phyloP scores from a whole-genome alignment of 2,888 invertebrate genomes.

The Pachydiplax longipennis region DNA sequence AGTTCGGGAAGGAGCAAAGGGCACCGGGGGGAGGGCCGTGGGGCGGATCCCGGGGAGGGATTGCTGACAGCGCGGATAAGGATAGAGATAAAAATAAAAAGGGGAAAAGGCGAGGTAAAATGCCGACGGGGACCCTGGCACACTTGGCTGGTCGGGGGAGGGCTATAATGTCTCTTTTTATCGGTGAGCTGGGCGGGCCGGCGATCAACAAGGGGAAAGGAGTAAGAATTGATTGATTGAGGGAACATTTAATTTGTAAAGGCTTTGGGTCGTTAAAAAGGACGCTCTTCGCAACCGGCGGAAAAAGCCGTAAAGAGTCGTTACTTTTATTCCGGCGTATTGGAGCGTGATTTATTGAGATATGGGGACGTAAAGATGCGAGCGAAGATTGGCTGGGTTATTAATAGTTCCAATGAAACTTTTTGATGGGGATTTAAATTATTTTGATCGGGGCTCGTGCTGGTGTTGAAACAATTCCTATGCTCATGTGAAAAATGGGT shows the following conservation, averaged over 20 bases:
- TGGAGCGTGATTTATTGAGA: neutral
- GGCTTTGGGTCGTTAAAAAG: neutral
- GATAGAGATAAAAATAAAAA: neutral
- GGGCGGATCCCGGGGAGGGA: neutral
- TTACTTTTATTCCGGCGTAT: neutral
- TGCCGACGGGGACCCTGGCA: neutral
- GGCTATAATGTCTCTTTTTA: neutral
- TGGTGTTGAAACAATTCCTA: too few relatives aligned
- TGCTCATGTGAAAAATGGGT: too few relatives aligned
- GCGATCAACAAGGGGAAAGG: neutral
- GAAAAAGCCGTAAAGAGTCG: neutral
- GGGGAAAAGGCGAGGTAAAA: neutral
- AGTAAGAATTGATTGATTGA: neutral
- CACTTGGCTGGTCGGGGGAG: neutral
- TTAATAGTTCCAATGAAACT: neutral
- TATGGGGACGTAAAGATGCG: neutral
- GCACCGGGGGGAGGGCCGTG: neutral
- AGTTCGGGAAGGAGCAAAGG: neutral
- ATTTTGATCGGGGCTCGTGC: too few relatives aligned
- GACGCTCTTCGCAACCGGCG: neutral
- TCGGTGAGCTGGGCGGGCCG: neutral
- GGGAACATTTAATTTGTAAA: neutral
- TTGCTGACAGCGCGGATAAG: conserved; percentile 31
- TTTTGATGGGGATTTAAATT: too few relatives aligned
- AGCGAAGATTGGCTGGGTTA: neutral